Evolutionary conservation across 2,888 invertebrate species (phyloP).

Genomic region (Leptarthrus brevirostris): DNA sequence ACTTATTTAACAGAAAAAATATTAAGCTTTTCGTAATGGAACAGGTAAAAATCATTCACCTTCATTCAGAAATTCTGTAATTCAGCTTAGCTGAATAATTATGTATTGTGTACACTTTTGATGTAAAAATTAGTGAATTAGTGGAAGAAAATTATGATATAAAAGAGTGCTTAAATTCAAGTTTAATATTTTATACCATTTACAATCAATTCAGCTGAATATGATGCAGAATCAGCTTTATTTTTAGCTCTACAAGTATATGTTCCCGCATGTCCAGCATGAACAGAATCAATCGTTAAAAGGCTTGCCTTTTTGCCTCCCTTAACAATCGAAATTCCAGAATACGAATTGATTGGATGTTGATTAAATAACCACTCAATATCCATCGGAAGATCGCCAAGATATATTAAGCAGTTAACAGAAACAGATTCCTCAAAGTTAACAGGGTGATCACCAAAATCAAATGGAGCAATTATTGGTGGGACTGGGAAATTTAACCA

Average conservation of each 20-base stretch:
- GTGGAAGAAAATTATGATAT: no score
- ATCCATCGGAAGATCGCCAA: slow-evolving; percentile 76
- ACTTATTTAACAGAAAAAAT: not conserved
- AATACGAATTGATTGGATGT: slow-evolving; percentile 63
- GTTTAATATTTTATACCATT: slow-evolving; percentile 73
- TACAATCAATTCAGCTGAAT: slow-evolving; percentile 76
- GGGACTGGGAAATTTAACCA: slow-evolving; percentile 70
- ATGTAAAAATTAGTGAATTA: no score
- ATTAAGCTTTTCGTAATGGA: not conserved
- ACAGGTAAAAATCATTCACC: not conserved
- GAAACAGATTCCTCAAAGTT: slow-evolving; percentile 75
- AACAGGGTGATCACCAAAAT: slow-evolving; percentile 76
- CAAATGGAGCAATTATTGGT: slow-evolving; percentile 80
- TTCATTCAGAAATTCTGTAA: no score
- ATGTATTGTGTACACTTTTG: no score
- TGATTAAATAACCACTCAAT: slow-evolving; percentile 70
- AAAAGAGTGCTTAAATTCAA: no score
- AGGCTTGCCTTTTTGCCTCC: slow-evolving; percentile 73
- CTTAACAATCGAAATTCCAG: slow-evolving; percentile 66
- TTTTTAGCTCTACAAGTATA: slow-evolving; percentile 82
- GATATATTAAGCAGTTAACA: slow-evolving; percentile 71
- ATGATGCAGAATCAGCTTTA: slow-evolving; percentile 75
- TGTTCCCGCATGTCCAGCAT: slow-evolving; percentile 76
- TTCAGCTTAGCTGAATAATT: no score
- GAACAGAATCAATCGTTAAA: slow-evolving; percentile 73